These are phyloP conservation scores for Balaenoptera acutorostrata DNA, from an alignment of 2,113 vertebrate species.

Conservation along the genomic window DNA sequence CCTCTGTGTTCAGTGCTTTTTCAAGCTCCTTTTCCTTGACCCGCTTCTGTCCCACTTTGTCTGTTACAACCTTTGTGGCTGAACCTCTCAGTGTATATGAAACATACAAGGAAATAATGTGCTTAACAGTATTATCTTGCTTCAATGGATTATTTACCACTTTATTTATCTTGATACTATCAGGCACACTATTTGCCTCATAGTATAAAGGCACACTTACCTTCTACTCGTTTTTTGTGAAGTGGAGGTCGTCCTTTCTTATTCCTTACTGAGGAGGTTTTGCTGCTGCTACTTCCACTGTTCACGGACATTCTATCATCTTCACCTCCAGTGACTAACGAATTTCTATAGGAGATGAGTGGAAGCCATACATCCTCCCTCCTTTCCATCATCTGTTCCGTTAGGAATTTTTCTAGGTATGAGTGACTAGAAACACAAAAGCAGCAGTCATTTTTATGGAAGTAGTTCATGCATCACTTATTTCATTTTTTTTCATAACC, in stretches of 20 bases:
- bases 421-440: slow-evolving; percentile 86
- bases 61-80: background rate
- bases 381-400: slow-evolving; percentile 97
- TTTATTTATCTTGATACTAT: background rate
- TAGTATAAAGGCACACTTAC: slow-evolving; percentile 76
- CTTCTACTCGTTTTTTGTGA: slow-evolving; percentile 96
- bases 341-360: slow-evolving; percentile 98
- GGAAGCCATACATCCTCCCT: slow-evolving; percentile 98
- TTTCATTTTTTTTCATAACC: background rate
- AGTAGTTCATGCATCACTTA: background rate
- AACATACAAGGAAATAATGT: background rate
- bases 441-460: slow-evolving; percentile 6
- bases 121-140: background rate
- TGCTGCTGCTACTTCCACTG: slow-evolving; percentile 95
- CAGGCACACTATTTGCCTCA: background rate
- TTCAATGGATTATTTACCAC: background rate
- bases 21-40: background rate
- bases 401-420: slow-evolving; percentile 98
- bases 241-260: slow-evolving; percentile 96
- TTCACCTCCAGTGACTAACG: slow-evolving; percentile 94
- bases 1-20: background rate
- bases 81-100: background rate
- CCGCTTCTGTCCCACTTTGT: background rate
- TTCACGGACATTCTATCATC: slow-evolving; percentile 97
- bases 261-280: slow-evolving; percentile 94